Evolutionary conservation across 2,113 vertebrate genomes (phyloP).

Genomic region (Notothenia coriiceps): DNA sequence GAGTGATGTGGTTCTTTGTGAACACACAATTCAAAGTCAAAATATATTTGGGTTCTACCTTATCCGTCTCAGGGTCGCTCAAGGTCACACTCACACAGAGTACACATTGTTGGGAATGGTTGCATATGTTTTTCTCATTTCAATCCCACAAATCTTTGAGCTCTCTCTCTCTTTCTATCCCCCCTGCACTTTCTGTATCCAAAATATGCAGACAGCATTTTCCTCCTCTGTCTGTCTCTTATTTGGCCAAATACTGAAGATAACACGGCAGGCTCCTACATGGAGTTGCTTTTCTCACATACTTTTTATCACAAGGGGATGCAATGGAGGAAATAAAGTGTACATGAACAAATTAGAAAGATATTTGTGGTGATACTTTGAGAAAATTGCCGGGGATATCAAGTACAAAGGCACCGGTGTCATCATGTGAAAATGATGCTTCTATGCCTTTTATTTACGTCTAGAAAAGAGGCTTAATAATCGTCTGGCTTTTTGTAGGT

Average conservation of each 20-base stretch:
- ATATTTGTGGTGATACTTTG: slow-evolving; percentile 5
- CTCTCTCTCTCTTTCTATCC: slow-evolving; percentile 1
- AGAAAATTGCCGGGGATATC: background rate
- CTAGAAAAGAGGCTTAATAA: slow-evolving; percentile 52
- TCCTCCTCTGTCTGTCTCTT: slow-evolving; percentile 46
- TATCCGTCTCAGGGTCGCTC: background rate
- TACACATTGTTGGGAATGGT: slow-evolving; percentile 23
- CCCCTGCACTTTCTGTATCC: slow-evolving; percentile 45
- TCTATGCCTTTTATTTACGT: slow-evolving; percentile 51
- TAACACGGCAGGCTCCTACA: background rate
- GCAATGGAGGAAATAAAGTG: background rate
- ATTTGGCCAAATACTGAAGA: slow-evolving; percentile 34
- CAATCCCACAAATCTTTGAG: slow-evolving; percentile 27
- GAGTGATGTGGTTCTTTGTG: background rate
- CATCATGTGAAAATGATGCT: slow-evolving; percentile 57
- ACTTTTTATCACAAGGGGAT: background rate
- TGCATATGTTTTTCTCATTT: slow-evolving; percentile 66
- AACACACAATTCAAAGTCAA: background rate
- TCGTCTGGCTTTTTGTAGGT: slow-evolving; percentile 54
- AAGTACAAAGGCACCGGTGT: slow-evolving; percentile 16
- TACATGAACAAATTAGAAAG: background rate
- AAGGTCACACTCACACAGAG: slow-evolving; percentile 25
- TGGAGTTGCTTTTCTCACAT: background rate
- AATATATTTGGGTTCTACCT: background rate
- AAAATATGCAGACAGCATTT: slow-evolving; percentile 75